A percentile compares a stretch with the other conserved stretches of the same genome.
phyloP scores from a whole-genome alignment of 2,888 invertebrate genomes.

The Teleiodes luculella region DNA sequence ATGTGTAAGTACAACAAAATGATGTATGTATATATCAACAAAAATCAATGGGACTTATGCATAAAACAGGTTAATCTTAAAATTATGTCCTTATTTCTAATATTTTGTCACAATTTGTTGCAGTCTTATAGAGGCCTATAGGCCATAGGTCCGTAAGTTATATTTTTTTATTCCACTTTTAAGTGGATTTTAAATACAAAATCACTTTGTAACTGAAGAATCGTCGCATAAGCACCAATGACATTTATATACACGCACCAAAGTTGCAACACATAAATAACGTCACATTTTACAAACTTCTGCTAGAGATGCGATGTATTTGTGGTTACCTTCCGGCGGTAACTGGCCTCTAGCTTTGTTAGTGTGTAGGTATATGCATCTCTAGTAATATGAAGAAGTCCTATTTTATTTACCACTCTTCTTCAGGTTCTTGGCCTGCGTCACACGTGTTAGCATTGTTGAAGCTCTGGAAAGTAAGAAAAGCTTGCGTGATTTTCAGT shows the following conservation, averaged over 20 bases:
- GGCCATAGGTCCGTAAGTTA: background rate
- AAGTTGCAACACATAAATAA: constrained; percentile 40
- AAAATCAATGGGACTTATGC: constrained; percentile 49
- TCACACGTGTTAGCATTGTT: constrained; percentile 42
- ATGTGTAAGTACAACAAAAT: constrained; percentile 54
- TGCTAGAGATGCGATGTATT: background rate
- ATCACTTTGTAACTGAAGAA: background rate
- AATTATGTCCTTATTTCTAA: constrained; percentile 26
- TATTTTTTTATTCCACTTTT: background rate
- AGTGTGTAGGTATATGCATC: too few species aligned
- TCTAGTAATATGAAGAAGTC: constrained; percentile 34
- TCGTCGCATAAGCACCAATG: constrained; percentile 55
- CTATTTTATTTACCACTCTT: constrained; percentile 71
- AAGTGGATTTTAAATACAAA: background rate
- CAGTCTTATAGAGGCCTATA: constrained; percentile 33
- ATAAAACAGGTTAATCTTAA: constrained; percentile 21
- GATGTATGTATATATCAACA: constrained; percentile 44
- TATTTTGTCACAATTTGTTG: constrained; percentile 44
- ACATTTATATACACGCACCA: constrained; percentile 48
- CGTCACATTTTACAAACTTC: background rate
- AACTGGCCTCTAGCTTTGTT: too few species aligned
- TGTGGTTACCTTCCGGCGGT: background rate
- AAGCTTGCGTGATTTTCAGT: background rate
- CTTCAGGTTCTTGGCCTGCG: constrained; percentile 70
- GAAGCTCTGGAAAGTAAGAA: constrained; percentile 50